Evolutionary conservation across 1,140 invertebrate genomes (phyloP).

Genomic region (Eriosoma lanigerum): DNA sequence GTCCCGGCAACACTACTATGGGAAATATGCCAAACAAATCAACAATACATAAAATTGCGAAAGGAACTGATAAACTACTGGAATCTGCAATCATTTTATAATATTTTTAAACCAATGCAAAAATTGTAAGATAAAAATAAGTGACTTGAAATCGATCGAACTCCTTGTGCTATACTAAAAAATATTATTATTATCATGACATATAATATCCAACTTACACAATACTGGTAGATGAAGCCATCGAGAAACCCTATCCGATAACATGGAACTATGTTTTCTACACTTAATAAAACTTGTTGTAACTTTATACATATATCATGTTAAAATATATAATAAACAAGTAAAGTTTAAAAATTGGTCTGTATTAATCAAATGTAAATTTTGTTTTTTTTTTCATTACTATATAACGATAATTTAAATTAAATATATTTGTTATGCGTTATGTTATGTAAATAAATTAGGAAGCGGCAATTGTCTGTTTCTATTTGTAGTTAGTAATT

Average conservation of each 20-base stretch:
- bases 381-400: no score
- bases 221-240: slow-evolving; percentile 7
- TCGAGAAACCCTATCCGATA: neutral
- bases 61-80: slow-evolving; percentile 66
- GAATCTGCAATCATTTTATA: slow-evolving; percentile 8
- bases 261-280: neutral
- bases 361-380: no score
- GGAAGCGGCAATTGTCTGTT: no score
- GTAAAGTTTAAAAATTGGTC: no score
- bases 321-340: no score
- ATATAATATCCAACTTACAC: slow-evolving; percentile 3
- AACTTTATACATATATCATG: neutral
- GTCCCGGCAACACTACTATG: slow-evolving; percentile 70
- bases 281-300: neutral
- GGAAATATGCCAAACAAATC: slow-evolving; percentile 82
- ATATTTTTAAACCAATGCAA: neutral
- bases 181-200: no score
- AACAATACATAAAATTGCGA: slow-evolving; percentile 73
- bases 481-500: no score
- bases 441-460: no score
- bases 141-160: neutral
- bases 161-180: neutral
- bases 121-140: neutral
- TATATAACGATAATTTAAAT: no score
- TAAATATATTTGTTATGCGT: no score